A percentile compares a stretch with the other conserved stretches of the same genome.
phyloP scores from a whole-genome alignment of 2,113 vertebrate genomes.

The Rhea pennata region DNA sequence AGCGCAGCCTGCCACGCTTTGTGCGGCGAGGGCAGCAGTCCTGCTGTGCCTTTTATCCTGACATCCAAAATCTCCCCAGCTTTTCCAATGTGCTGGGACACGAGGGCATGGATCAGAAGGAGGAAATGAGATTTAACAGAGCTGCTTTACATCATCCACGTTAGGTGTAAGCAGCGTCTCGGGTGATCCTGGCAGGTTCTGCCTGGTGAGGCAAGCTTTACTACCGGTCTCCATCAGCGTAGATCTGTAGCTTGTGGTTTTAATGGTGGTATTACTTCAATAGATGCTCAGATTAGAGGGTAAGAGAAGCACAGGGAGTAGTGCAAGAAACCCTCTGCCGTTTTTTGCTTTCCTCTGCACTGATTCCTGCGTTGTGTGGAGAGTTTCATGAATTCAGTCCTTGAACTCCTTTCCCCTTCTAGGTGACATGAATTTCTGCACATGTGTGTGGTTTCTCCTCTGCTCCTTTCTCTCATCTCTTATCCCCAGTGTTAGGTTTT shows the following conservation, averaged over 20 bases:
- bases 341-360: neutral
- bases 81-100: fast-evolving
- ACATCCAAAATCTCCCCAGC: neutral
- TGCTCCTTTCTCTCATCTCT: neutral
- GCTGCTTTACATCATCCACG: neutral
- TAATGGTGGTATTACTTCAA: neutral
- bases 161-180: neutral
- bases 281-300: neutral
- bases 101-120: neutral
- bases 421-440: neutral
- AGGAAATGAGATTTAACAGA: neutral
- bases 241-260: neutral
- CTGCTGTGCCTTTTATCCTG: neutral
- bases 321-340: neutral
- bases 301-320: neutral
- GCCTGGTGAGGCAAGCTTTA: neutral
- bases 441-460: neutral
- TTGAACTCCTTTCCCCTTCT: neutral
- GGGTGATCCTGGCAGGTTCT: neutral
- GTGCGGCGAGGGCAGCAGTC: neutral
- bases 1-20: fast-evolving
- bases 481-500: neutral
- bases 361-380: neutral
- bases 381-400: neutral
- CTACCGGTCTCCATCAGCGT: fast-evolving